A percentile compares a stretch with the other conserved stretches of the same genome.
These are phyloP conservation scores for Harpegnathos saltator DNA, from an alignment of 1,140 invertebrate species.

Conservation along the genomic window DNA sequence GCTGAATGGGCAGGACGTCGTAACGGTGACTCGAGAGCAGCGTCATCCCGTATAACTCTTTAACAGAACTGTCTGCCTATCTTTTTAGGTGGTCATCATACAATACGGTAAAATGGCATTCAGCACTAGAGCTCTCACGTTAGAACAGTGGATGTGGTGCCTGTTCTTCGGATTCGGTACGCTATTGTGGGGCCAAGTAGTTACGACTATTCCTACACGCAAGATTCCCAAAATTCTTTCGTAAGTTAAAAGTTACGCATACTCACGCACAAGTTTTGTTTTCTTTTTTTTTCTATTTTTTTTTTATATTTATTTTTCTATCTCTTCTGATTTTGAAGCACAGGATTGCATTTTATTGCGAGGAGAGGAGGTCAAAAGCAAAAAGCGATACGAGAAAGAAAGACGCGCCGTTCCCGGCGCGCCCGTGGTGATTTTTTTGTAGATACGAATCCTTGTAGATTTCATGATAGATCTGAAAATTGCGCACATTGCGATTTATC, in stretches of 20 bases:
- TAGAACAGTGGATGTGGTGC: conserved; percentile 99
- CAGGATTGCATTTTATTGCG: conserved; percentile 15
- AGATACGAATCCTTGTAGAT: too few species aligned
- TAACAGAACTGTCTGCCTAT: conserved; percentile 57
- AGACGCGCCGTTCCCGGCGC: not conserved
- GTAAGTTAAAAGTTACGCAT: conserved; percentile 89
- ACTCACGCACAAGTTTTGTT: conserved; percentile 45
- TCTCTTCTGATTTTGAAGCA: conserved; percentile 54
- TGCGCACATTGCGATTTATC: too few species aligned
- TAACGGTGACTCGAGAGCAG: conserved; percentile 3
- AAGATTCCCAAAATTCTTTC: conserved; percentile 97
- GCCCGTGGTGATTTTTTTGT: not conserved
- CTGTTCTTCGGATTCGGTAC: conserved; percentile 98
- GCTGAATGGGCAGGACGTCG: not conserved
- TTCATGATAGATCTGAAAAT: too few species aligned
- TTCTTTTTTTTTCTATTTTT: conserved; percentile 23
- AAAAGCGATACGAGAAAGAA: conserved; percentile 10
- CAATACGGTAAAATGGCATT: conserved; percentile 99
- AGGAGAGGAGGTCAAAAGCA: not conserved
- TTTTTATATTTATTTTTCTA: too few species aligned
- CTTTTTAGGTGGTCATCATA: conserved; percentile 95
- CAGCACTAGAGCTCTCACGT: conserved; percentile 94
- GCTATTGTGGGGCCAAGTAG: conserved; percentile 98
- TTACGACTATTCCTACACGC: conserved; percentile 97
- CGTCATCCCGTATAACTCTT: not conserved